A percentile compares a stretch with the other conserved stretches of the same genome.
phyloP scores from a whole-genome alignment of 2,113 vertebrate genomes.

The Baryphthengus martii region DNA sequence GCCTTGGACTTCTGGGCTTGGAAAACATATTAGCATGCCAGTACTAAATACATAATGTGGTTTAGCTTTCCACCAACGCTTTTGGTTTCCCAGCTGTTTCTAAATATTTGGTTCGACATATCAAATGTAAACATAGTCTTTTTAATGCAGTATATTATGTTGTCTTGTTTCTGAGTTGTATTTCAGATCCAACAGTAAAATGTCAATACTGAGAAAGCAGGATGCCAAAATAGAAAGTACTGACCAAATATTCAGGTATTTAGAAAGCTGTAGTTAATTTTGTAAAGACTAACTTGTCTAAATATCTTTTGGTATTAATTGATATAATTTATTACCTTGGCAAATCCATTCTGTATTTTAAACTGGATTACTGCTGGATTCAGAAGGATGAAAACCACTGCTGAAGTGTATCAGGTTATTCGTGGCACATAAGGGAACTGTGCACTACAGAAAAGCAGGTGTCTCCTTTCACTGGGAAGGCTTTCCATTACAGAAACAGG shows the following conservation, averaged over 20 bases:
- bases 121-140: background rate
- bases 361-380: background rate
- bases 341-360: constrained; percentile 11
- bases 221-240: background rate
- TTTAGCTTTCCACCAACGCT: background rate
- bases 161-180: background rate
- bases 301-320: background rate
- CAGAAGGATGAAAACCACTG: background rate
- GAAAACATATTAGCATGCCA: background rate
- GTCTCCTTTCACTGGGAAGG: background rate
- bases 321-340: background rate
- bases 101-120: background rate
- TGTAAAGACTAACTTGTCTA: background rate
- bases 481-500: background rate
- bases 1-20: background rate
- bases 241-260: background rate
- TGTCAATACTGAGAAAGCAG: background rate
- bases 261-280: background rate
- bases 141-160: background rate
- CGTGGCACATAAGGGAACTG: background rate
- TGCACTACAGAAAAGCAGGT: background rate
- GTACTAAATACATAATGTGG: background rate
- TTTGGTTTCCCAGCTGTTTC: background rate
- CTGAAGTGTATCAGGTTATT: background rate
- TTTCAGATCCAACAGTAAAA: background rate